A percentile compares a stretch with the other conserved stretches of the same genome.
phyloP scores from a whole-genome alignment of 2,888 invertebrate species.

The Scaptomyza cyrtandrae region DNA sequence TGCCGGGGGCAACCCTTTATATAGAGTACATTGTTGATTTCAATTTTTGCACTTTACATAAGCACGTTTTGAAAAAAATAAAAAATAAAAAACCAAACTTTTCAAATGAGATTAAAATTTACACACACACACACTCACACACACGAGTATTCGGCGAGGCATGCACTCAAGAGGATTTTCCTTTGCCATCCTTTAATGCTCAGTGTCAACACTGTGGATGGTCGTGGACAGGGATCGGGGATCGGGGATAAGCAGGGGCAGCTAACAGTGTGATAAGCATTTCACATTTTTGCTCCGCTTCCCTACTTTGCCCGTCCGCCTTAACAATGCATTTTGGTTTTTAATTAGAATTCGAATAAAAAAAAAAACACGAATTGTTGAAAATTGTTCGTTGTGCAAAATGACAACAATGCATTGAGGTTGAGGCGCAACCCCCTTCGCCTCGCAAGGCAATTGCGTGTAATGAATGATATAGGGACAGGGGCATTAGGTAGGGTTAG shows the following conservation, averaged over 20 bases:
- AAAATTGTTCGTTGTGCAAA: constrained; percentile 55
- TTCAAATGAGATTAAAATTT: constrained; percentile 77
- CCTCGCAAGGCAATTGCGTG: constrained; percentile 65
- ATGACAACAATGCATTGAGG: constrained; percentile 46
- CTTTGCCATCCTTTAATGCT: constrained; percentile 69
- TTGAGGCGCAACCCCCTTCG: constrained; percentile 51
- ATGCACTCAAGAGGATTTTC: constrained; percentile 77
- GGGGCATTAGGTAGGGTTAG: constrained; percentile 7
- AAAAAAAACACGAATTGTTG: constrained; percentile 45
- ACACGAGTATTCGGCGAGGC: constrained; percentile 58
- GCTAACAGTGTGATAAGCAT: constrained; percentile 75
- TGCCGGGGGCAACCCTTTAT: constrained; percentile 44
- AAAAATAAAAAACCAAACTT: constrained; percentile 53
- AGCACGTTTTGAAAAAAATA: constrained; percentile 40
- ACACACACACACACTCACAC: constrained; percentile 38
- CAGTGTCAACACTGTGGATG: constrained; percentile 70
- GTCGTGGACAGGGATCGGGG: constrained; percentile 26
- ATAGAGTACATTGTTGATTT: constrained; percentile 59
- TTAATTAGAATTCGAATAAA: constrained; percentile 73
- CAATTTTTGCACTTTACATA: constrained; percentile 67
- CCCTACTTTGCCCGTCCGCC: constrained; percentile 49
- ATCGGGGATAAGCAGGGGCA: constrained; percentile 5
- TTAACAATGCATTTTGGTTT: constrained; percentile 73
- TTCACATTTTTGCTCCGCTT: constrained; percentile 29
- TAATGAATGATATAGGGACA: constrained; percentile 74